These are phyloP conservation scores for Callipepla californica DNA, from an alignment of 2,113 vertebrate species.

Conservation along the genomic window DNA sequence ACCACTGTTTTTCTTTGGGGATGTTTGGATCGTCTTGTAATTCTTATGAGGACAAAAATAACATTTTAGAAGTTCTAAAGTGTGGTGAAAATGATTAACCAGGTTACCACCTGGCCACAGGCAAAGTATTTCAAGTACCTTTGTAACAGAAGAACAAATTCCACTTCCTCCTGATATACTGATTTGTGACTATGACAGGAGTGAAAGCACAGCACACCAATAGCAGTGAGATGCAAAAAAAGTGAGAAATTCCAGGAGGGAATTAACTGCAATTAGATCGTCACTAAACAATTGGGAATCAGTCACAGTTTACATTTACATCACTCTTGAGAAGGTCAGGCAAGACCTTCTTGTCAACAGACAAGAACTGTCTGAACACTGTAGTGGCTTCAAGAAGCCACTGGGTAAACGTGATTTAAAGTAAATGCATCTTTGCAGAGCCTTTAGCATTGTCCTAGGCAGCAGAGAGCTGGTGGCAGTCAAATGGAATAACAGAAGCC, in stretches of 20 bases:
- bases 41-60: background rate
- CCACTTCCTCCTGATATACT: background rate
- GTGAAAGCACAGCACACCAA: background rate
- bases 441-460: background rate
- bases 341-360: too few species aligned
- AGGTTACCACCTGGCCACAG: background rate
- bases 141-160: background rate
- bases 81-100: background rate
- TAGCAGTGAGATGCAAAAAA: background rate
- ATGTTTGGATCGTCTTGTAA: background rate
- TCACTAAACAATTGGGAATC: background rate
- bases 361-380: background rate
- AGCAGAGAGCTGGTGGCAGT: background rate
- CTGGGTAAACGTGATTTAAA: background rate
- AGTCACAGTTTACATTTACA: background rate
- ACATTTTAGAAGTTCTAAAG: background rate
- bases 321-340: background rate
- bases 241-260: background rate
- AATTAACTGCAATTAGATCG: background rate
- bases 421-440: background rate
- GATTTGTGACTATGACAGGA: background rate
- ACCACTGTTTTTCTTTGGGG: accelerated
- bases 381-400: background rate
- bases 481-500: background rate
- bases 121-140: background rate